Conservation (phyloP, 2,113 vertebrate genomes). For the Ictalurus furcatus region DNA sequence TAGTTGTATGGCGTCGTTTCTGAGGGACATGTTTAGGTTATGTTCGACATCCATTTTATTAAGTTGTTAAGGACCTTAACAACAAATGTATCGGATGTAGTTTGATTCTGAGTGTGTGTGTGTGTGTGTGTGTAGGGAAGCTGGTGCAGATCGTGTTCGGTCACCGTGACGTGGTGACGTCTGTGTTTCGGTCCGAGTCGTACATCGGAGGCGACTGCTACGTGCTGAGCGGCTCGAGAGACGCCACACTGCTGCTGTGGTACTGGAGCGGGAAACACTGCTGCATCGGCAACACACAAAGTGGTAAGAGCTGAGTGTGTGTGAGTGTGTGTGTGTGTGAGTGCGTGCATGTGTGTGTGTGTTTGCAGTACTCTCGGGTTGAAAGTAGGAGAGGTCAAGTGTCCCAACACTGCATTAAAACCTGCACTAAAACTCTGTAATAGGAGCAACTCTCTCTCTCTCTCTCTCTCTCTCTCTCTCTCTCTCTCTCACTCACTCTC, state of each 20-base stretch:
- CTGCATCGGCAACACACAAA: conserved; percentile 86
- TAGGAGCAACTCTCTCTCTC: neutral
- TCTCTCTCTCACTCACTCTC: no score
- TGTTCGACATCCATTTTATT: neutral
- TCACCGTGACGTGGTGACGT: conserved; percentile 96
- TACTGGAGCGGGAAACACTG: conserved; percentile 96
- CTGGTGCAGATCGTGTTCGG: conserved; percentile 95
- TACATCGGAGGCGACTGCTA: conserved; percentile 98
- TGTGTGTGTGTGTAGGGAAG: conserved; percentile 78
- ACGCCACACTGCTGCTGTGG: conserved; percentile 96
- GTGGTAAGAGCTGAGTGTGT: conserved; percentile 74
- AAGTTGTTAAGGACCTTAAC: neutral
- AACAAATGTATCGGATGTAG: neutral
- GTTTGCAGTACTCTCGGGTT: neutral
- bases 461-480: neutral
- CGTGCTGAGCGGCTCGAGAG: conserved; percentile 91
- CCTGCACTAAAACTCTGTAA: conserved; percentile 33
- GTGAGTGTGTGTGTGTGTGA: conserved; percentile 16
- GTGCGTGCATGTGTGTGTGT: neutral
- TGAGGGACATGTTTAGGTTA: neutral
- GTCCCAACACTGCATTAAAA: conserved; percentile 22
- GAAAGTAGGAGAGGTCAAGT: neutral
- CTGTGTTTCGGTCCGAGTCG: conserved; percentile 90
- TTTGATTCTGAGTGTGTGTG: conserved; percentile 21
- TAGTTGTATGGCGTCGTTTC: neutral